Conservation (phyloP, 2,113 vertebrate species). For the Clupea harengus region DNA sequence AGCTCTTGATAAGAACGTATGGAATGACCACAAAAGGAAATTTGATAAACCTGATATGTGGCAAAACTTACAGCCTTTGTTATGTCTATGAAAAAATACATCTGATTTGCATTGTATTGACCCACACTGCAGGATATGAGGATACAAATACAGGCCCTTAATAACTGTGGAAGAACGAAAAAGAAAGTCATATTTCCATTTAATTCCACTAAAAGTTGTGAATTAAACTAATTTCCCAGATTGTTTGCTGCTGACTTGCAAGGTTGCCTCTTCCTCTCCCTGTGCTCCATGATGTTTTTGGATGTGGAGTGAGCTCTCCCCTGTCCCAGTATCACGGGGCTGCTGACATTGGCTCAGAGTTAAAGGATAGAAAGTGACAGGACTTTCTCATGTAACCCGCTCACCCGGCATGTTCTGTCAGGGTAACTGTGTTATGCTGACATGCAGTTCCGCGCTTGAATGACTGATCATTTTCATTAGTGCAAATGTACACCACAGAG, state of each 20-base stretch:
- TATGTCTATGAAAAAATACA: background rate
- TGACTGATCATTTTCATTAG: constrained; percentile 16
- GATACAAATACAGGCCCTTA: background rate
- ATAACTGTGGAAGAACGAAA: background rate
- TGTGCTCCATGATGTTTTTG: background rate
- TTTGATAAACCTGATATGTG: background rate
- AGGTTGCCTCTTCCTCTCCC: background rate
- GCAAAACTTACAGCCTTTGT: background rate
- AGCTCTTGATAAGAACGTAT: background rate
- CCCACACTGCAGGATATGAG: background rate
- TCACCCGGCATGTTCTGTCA: constrained; percentile 5
- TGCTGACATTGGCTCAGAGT: background rate
- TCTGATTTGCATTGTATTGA: background rate
- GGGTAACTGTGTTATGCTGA: background rate
- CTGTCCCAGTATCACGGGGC: background rate
- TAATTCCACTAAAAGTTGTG: background rate
- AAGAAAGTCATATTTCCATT: background rate
- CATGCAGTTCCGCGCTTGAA: background rate
- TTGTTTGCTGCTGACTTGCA: background rate
- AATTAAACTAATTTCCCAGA: background rate
- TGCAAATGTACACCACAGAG: background rate
- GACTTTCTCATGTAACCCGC: constrained; percentile 11
- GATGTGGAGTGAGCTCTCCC: background rate
- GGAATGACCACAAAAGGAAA: background rate
- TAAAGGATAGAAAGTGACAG: constrained; percentile 15